Evolutionary conservation across 1,140 invertebrate species (phyloP).

Genomic region (Magallana angulata): DNA sequence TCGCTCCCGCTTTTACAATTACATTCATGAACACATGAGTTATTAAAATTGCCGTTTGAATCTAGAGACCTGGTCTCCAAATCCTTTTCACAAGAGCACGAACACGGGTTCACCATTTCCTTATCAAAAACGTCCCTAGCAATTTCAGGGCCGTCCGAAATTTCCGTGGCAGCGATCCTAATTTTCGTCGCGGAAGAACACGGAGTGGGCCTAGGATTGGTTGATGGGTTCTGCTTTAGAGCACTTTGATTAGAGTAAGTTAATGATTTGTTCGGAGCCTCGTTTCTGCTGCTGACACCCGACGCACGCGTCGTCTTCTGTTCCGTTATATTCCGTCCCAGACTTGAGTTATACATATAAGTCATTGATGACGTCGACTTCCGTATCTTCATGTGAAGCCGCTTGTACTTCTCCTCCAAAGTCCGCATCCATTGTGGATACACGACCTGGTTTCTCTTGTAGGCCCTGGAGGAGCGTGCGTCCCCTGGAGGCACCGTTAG

Average conservation of each 20-base stretch:
- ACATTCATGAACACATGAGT: constrained; percentile 22
- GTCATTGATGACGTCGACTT: constrained; percentile 51
- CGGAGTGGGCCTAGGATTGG: neutral
- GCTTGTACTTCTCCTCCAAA: constrained; percentile 66
- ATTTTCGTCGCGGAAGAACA: constrained; percentile 36
- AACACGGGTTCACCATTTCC: neutral
- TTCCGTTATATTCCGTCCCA: constrained; percentile 39
- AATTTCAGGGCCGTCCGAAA: constrained; percentile 37
- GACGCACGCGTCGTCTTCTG: neutral
- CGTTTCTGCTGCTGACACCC: neutral
- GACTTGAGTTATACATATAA: constrained; percentile 47
- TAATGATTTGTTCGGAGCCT: neutral
- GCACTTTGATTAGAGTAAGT: neutral
- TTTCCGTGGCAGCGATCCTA: constrained; percentile 44
- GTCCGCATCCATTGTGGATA: constrained; percentile 66
- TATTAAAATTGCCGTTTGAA: constrained; percentile 2
- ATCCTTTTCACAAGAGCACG: constrained; percentile 22
- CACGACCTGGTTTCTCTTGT: constrained; percentile 21
- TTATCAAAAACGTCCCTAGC: neutral
- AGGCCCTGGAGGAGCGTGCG: neutral
- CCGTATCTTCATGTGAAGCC: constrained; percentile 65
- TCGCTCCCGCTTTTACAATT: constrained; percentile 5
- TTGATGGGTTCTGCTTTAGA: neutral
- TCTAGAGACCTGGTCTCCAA: neutral
- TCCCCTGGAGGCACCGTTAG: neutral